phyloP scores from a whole-genome alignment of 1,140 invertebrate species.

The Caenorhabditis remanei region DNA sequence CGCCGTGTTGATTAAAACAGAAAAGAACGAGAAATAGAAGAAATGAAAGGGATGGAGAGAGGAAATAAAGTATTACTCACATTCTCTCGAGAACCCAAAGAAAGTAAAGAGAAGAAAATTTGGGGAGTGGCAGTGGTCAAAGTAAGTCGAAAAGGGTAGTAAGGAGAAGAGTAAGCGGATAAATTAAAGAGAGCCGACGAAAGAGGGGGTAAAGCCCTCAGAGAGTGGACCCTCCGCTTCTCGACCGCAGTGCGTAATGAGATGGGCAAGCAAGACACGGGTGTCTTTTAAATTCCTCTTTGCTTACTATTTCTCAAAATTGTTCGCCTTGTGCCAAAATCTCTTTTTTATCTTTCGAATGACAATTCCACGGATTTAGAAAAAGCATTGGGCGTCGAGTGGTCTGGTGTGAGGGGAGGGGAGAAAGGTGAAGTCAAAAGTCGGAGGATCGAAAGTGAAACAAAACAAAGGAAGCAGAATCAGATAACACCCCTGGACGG shows the following conservation, averaged over 20 bases:
- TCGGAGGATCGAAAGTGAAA: slow-evolving; percentile 39
- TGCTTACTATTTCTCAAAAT: neutral
- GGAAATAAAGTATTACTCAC: slow-evolving; percentile 19
- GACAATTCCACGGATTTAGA: neutral
- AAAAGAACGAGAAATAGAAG: neutral
- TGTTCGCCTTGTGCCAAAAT: neutral
- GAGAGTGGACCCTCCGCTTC: slow-evolving; percentile 14
- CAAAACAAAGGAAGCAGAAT: slow-evolving; percentile 51
- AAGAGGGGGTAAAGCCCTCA: slow-evolving; percentile 22
- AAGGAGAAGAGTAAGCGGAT: slow-evolving; percentile 25
- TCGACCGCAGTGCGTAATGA: slow-evolving; percentile 47
- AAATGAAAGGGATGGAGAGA: neutral
- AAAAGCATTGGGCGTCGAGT: neutral
- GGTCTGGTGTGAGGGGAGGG: neutral
- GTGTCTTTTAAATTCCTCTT: neutral
- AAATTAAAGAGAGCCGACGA: slow-evolving; percentile 52
- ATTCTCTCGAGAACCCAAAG: neutral
- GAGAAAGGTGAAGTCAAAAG: neutral
- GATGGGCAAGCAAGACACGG: slow-evolving; percentile 45
- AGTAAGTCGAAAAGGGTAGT: slow-evolving; percentile 43
- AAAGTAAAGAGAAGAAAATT: neutral
- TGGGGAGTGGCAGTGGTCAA: neutral
- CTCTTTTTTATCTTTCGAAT: neutral
- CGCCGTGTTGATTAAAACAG: slow-evolving; percentile 40
- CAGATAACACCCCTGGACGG: slow-evolving; percentile 26